phyloP scores from a whole-genome alignment of 2,113 vertebrate species.

The Phaethon lepturus region DNA sequence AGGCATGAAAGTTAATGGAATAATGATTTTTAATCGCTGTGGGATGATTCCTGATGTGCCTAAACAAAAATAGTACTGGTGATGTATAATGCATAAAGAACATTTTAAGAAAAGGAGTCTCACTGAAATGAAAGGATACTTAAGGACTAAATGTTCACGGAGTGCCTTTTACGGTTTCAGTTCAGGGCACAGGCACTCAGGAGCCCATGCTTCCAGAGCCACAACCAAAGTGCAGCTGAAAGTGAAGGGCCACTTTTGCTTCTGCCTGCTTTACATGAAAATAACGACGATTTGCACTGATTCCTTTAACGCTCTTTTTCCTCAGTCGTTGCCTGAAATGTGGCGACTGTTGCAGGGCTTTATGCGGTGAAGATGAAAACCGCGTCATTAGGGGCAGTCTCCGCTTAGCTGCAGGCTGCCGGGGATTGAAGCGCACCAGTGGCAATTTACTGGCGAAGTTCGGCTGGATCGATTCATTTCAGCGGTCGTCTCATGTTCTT shows the following conservation, averaged over 20 bases:
- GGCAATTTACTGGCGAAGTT: neutral
- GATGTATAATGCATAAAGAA: conserved; percentile 56
- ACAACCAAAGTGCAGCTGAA: neutral
- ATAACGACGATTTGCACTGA: neutral
- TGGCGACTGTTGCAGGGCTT: neutral
- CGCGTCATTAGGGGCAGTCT: neutral
- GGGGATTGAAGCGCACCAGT: rapidly evolving
- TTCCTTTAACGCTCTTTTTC: neutral
- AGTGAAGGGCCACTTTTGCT: neutral
- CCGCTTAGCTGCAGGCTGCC: neutral
- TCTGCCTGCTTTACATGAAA: neutral
- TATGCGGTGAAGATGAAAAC: neutral
- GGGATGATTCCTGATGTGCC: conserved; percentile 67
- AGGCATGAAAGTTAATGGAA: conserved; percentile 74
- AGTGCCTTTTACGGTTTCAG: neutral
- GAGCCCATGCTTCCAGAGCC: neutral
- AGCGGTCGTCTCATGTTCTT: neutral
- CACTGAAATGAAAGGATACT: conserved; percentile 4
- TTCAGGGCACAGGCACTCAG: neutral
- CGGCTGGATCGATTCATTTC: neutral
- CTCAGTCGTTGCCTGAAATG: neutral
- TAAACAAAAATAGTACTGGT: conserved; percentile 66
- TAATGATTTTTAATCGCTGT: conserved; percentile 76
- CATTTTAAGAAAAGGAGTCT: conserved; percentile 1
- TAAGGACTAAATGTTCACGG: neutral